Conservation (phyloP, 1,140 invertebrate species). For the Physella acuta region DNA sequence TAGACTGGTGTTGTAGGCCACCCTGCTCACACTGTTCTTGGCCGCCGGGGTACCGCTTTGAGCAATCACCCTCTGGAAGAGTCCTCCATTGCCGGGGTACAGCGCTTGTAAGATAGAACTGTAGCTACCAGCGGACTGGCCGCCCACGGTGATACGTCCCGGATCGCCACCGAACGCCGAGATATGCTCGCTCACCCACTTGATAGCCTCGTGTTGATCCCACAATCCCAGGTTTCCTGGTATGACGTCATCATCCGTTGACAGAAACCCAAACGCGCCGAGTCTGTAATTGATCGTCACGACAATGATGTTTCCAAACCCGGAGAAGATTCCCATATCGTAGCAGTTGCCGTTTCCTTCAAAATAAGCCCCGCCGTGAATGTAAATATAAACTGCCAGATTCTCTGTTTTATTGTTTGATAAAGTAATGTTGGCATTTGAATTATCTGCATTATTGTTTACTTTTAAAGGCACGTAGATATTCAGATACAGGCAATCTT, state of each 20-base stretch:
- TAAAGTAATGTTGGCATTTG: neutral
- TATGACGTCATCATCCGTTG: constrained; percentile 24
- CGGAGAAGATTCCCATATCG: neutral
- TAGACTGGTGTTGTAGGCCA: neutral
- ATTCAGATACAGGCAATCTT: constrained; percentile 10
- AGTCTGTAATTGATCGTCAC: constrained; percentile 64
- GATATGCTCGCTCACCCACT: constrained; percentile 67
- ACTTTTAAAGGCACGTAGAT: neutral
- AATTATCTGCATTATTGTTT: neutral
- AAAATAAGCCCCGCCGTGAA: neutral
- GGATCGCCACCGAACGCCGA: constrained; percentile 41
- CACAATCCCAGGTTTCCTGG: constrained; percentile 66
- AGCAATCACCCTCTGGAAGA: neutral
- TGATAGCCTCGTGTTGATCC: constrained; percentile 88
- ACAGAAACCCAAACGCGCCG: constrained; percentile 56
- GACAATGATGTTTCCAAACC: constrained; percentile 54
- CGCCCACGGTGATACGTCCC: constrained; percentile 39
- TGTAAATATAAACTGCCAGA: neutral
- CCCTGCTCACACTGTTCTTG: neutral
- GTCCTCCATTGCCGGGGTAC: neutral
- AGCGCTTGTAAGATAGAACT: neutral
- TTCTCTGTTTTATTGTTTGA: neutral
- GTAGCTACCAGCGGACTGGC: constrained; percentile 39
- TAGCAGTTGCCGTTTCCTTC: neutral
- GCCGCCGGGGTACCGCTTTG: neutral